phyloP scores from a whole-genome alignment of 2,113 vertebrate genomes.

The Australoheros scitulus region DNA sequence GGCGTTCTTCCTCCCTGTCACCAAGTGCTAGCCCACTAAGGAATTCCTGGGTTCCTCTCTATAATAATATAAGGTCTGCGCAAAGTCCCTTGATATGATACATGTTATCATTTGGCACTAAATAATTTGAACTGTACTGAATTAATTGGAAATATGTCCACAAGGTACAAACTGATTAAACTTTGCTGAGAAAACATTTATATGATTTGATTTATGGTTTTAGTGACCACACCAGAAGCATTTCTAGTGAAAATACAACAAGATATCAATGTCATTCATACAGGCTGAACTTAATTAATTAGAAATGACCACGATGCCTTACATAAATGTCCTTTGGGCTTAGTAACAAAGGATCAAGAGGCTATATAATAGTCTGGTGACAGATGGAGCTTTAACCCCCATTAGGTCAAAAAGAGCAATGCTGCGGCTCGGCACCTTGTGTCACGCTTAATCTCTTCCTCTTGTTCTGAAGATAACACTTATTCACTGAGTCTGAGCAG shows the following conservation, averaged over 20 bases:
- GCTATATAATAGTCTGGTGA: constrained; percentile 42
- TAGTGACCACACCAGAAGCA: neutral
- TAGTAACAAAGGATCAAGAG: constrained; percentile 20
- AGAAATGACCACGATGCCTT: neutral
- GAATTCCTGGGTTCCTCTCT: neutral
- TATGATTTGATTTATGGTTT: neutral
- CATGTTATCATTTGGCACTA: neutral
- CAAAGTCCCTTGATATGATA: accelerated
- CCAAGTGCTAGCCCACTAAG: neutral
- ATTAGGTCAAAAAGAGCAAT: constrained; percentile 62
- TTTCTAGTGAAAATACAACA: neutral
- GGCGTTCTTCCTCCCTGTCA: too few relatives aligned
- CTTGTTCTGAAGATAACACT: constrained; percentile 52
- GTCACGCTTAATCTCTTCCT: constrained; percentile 65
- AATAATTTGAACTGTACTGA: neutral
- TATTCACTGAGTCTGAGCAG: constrained; percentile 28
- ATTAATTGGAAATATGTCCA: neutral
- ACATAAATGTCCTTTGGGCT: neutral
- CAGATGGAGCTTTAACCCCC: constrained; percentile 66
- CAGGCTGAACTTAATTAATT: neutral
- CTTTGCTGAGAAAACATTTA: neutral
- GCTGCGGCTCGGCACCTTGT: constrained; percentile 48
- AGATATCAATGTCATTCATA: neutral
- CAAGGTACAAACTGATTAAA: neutral
- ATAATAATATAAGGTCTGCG: neutral